Conservation (phyloP, 2,888 invertebrate genomes). For the Agapostemon virescens region DNA sequence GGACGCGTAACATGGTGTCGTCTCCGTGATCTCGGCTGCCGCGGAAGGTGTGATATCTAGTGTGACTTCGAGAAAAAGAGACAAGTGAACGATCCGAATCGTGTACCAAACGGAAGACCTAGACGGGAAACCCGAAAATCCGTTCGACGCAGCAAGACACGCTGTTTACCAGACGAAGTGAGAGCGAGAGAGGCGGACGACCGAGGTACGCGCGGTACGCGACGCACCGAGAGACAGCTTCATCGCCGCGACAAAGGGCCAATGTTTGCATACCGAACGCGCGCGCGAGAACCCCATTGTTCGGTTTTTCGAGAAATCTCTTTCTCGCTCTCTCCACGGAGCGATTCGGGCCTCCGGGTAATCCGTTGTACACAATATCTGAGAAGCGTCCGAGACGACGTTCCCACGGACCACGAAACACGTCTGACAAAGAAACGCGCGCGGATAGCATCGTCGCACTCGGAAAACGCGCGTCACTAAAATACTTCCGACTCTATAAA, state of each 20-base stretch:
- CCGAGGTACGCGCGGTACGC: conserved; percentile 16
- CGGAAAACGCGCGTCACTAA: conserved; percentile 37
- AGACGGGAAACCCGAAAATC: conserved; percentile 8
- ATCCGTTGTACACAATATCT: conserved; percentile 34
- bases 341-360: neutral
- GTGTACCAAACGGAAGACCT: conserved; percentile 23
- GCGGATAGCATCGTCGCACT: conserved; percentile 31
- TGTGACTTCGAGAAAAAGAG: conserved; percentile 11
- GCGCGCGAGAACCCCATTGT: conserved; percentile 10
- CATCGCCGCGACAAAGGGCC: conserved; percentile 16
- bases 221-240: conserved; percentile 20
- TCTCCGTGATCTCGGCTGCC: neutral
- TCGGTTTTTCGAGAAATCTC: conserved; percentile 32
- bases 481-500: conserved; percentile 17
- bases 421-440: conserved; percentile 28
- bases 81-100: conserved; percentile 13
- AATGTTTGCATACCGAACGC: conserved; percentile 9
- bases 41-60: conserved; percentile 32
- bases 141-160: neutral
- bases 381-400: conserved; percentile 44
- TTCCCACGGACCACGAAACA: conserved; percentile 53
- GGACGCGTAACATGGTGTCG: conserved; percentile 12
- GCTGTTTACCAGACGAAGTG: conserved; percentile 28
- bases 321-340: conserved; percentile 21
- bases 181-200: neutral